Evolutionary conservation across 2,113 vertebrate species (phyloP).

Genomic region (Nycticryphes semicollaris): DNA sequence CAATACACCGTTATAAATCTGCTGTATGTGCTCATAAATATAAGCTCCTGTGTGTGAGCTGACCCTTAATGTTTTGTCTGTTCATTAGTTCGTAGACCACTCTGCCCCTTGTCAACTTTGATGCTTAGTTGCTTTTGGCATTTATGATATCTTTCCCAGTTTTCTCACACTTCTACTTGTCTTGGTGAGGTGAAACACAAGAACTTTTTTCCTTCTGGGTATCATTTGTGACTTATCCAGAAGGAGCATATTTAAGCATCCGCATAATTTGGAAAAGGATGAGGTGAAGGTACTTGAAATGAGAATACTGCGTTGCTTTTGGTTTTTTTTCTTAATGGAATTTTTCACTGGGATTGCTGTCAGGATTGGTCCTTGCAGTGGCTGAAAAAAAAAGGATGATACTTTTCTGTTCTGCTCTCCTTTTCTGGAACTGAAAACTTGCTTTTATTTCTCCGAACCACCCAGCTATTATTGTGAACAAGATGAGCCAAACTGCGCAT

Average conservation of each 20-base stretch:
- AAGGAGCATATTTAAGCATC: neutral
- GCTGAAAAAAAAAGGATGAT: neutral
- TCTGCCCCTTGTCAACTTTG: conserved; percentile 17
- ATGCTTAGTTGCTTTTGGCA: conserved; percentile 24
- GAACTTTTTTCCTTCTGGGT: neutral
- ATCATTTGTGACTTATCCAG: neutral
- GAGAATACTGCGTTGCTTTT: neutral
- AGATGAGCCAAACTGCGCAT: neutral
- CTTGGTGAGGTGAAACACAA: neutral
- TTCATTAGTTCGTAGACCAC: neutral
- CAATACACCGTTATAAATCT: conserved; percentile 11
- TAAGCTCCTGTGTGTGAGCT: neutral
- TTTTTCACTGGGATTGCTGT: neutral
- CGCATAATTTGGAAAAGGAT: neutral
- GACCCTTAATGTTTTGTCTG: neutral
- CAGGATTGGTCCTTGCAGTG: neutral
- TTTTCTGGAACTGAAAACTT: neutral
- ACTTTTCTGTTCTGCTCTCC: neutral
- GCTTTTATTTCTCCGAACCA: neutral
- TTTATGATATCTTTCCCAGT: neutral
- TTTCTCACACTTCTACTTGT: neutral
- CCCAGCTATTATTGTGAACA: conserved; percentile 24
- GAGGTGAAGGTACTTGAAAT: neutral
- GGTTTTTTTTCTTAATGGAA: neutral
- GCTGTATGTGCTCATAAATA: conserved; percentile 10